Conservation (phyloP, 2,888 invertebrate genomes). For the Lobophora halterata region DNA sequence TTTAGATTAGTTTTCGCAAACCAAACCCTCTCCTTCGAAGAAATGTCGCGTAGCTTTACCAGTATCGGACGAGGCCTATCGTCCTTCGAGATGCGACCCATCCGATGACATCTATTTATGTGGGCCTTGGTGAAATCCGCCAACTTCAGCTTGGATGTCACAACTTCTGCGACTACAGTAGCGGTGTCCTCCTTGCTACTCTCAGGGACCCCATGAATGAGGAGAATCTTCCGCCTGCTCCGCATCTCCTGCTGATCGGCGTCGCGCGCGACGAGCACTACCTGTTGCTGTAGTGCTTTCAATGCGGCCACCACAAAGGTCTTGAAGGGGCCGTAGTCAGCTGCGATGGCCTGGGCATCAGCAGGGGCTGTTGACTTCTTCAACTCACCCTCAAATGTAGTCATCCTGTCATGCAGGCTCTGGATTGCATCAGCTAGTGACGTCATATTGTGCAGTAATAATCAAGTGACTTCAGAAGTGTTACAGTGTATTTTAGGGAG, state of each 20-base stretch:
- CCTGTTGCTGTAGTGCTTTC: not conserved
- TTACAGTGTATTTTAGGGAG: too few relatives aligned
- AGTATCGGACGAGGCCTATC: not conserved
- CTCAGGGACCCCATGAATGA: too few relatives aligned
- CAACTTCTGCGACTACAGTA: not conserved
- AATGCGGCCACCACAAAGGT: not conserved
- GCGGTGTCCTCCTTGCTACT: too few relatives aligned
- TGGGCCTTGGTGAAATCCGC: not conserved
- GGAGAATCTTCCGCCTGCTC: not conserved
- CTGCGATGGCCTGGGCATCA: too few relatives aligned
- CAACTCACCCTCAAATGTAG: too few relatives aligned
- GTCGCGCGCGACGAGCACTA: not conserved
- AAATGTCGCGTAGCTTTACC: not conserved
- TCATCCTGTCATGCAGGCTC: too few relatives aligned
- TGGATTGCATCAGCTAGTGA: too few relatives aligned
- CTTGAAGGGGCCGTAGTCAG: not conserved
- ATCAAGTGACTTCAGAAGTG: too few relatives aligned
- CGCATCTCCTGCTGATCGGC: slow-evolving; percentile 1
- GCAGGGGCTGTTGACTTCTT: too few relatives aligned
- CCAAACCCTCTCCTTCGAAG: not conserved
- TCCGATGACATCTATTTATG: too few relatives aligned
- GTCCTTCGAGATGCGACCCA: not conserved
- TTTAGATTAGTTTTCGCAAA: slow-evolving; percentile 1
- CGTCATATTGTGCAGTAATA: too few relatives aligned
- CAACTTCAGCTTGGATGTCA: not conserved